Evolutionary conservation across 2,113 vertebrate species (phyloP), one percentile per base, ranked within the genome.

Genomic region (Peucedramus taeniatus): DNA sequence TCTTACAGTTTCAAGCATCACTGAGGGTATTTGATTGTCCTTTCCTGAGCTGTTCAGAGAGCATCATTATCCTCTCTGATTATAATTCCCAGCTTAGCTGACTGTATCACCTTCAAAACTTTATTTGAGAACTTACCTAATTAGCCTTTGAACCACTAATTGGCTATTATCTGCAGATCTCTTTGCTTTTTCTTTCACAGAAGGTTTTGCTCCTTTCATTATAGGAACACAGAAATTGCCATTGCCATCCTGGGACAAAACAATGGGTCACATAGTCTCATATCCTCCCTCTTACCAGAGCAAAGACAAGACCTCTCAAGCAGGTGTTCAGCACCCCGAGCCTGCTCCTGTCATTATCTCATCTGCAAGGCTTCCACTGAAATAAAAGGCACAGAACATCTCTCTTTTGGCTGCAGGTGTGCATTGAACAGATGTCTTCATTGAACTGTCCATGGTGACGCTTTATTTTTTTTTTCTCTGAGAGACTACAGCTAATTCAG

Each of bases 111-210:
- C 97, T 96, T 97, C 96, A 94, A 93, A 97, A 97, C 94, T 97
- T 97, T 97, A 96, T 96, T 94, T 95, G 87, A 96, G 95, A 97
- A 96, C 84, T 96, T 97, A 93, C 10, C 95, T 97, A 97, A 97
- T 97, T 97, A 97, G 95, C 97, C 97, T 97, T 95, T 97, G 96
- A 97, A 96, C 96, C 65, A 85, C 90, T 97, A 97, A 97, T 96
- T 97, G 96, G 94, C 93, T 96, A 89, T 97, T 96, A 96, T 95
- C 89, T 92, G 59, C 76, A 91, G 61, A 93, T 90, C 75, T 77
- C 93, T 87, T 66, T 92, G 92, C 61, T 91, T 83, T 92, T 87
- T 71, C 39, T 66, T 77, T 72, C 86, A 92, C 72, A 77, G 66
- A 94, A 28, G 28, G 35, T 54, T 89, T 83, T 93, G 53, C 80